Conservation (phyloP, 2,797 vertebrate species). For the Thunnus albacares region DNA sequence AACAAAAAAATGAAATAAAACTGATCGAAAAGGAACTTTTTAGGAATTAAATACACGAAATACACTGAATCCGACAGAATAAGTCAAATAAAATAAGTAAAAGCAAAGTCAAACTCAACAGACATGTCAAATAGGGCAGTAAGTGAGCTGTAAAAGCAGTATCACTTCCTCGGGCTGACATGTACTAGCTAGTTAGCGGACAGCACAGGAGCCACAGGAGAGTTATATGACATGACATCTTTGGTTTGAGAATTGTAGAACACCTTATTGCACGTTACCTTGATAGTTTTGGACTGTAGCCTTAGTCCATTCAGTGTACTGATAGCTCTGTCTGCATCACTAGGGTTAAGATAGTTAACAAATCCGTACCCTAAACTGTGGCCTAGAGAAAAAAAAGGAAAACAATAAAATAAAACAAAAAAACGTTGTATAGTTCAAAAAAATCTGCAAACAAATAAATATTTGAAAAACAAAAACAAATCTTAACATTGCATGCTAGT, state of each 20-base stretch:
- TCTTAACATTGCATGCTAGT: slow-evolving; percentile 83
- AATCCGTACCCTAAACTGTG: slow-evolving; percentile 98
- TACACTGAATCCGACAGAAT: slow-evolving; percentile 46
- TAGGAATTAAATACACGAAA: slow-evolving; percentile 42
- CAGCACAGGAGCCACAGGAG: slow-evolving; percentile 81
- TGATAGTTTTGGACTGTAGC: slow-evolving; percentile 99
- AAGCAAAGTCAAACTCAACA: slow-evolving; percentile 70
- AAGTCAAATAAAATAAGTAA: slow-evolving; percentile 59
- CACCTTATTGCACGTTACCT: slow-evolving; percentile 94
- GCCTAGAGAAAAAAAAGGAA: slow-evolving; percentile 89
- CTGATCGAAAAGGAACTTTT: slow-evolving; percentile 30
- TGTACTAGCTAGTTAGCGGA: slow-evolving; percentile 80
- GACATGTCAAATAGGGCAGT: slow-evolving; percentile 69
- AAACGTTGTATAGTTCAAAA: slow-evolving; percentile 85
- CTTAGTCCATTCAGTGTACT: slow-evolving; percentile 99
- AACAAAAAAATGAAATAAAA: slow-evolving; percentile 55
- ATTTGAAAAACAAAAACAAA: slow-evolving; percentile 85
- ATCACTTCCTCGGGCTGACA: slow-evolving; percentile 71
- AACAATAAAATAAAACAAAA: slow-evolving; percentile 88
- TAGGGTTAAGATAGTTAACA: slow-evolving; percentile 99
- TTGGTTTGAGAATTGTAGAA: slow-evolving; percentile 89
- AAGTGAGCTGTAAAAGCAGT: slow-evolving; percentile 74
- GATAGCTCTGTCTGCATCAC: slow-evolving; percentile 99
- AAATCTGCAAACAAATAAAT: slow-evolving; percentile 86
- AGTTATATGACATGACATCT: slow-evolving; percentile 85